phyloP scores from a whole-genome alignment of 2,888 invertebrate species.

The Chloromyia formosa region DNA sequence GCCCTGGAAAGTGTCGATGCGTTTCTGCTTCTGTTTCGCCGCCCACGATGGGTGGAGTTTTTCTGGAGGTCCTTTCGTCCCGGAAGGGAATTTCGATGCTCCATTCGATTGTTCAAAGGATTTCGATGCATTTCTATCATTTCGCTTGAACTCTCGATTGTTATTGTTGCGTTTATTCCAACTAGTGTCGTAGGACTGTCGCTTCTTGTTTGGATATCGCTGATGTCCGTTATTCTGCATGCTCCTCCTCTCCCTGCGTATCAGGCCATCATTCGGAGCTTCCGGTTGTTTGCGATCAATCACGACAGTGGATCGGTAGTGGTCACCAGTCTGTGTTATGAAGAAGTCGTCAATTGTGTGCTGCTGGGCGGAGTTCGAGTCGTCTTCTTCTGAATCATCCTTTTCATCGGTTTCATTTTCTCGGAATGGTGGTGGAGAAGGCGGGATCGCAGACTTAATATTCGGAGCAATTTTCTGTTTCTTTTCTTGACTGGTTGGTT shows the following conservation, averaged over 20 bases:
- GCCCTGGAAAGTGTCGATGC: conserved; percentile 49
- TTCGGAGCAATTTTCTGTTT: too few relatives aligned
- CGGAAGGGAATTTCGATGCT: background rate
- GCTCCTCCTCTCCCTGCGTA: conserved; percentile 48
- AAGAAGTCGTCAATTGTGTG: conserved; percentile 59
- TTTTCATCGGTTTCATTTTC: conserved; percentile 46
- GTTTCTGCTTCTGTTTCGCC: conserved; percentile 51
- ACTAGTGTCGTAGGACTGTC: background rate
- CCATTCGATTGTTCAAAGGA: background rate
- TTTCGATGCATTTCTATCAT: background rate
- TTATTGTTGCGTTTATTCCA: conserved; percentile 12
- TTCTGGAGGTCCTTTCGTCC: background rate
- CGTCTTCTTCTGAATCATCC: conserved; percentile 50
- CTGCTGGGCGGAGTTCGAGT: background rate
- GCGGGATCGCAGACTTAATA: too few relatives aligned
- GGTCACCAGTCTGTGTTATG: conserved; percentile 59
- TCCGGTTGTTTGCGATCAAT: conserved; percentile 45
- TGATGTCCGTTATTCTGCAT: background rate
- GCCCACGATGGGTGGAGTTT: conserved; percentile 52
- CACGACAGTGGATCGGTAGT: conserved; percentile 59
- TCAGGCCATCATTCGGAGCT: conserved; percentile 44
- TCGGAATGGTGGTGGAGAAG: background rate
- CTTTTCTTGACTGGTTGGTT: conserved; percentile 4
- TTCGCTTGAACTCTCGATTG: conserved; percentile 42
- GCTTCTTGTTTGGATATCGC: background rate